These are phyloP conservation scores for Pardalotus punctatus DNA, from an alignment of 2,113 vertebrate species.

Conservation along the genomic window DNA sequence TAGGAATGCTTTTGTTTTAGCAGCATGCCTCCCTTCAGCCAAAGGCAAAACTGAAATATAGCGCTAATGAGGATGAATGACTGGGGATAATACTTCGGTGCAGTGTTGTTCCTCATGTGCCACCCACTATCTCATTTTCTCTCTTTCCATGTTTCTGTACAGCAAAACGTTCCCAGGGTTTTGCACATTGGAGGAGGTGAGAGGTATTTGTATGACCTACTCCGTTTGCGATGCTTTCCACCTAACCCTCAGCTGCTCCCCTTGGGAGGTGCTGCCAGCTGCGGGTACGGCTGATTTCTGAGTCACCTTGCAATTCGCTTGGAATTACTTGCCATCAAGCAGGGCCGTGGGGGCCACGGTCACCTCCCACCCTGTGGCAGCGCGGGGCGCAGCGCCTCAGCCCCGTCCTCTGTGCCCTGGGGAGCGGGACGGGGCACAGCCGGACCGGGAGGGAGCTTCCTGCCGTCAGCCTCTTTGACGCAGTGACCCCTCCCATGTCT, in stretches of 20 bases:
- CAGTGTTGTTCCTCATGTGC: not conserved
- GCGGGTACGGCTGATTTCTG: not conserved
- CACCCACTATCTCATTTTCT: not conserved
- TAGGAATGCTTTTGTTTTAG: not conserved
- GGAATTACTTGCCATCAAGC: not conserved
- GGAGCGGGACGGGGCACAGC: not conserved
- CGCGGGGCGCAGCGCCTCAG: not conserved
- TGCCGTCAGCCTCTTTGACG: rapidly evolving
- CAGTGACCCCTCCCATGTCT: rapidly evolving
- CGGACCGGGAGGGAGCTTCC: too few species aligned
- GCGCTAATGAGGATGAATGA: not conserved
- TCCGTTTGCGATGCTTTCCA: not conserved
- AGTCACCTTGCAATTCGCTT: not conserved
- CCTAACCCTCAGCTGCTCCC: not conserved
- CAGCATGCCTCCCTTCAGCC: not conserved
- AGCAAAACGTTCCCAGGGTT: not conserved
- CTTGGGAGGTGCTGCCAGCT: not conserved
- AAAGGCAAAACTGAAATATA: not conserved
- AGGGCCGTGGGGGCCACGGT: not conserved
- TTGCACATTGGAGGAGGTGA: not conserved
- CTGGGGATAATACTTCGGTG: not conserved
- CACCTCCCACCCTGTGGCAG: not conserved
- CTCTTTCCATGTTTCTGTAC: not conserved
- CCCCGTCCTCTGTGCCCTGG: rapidly evolving
- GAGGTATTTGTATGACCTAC: not conserved